Conservation (phyloP, 2,888 invertebrate species). For the Aphrophora alni region DNA sequence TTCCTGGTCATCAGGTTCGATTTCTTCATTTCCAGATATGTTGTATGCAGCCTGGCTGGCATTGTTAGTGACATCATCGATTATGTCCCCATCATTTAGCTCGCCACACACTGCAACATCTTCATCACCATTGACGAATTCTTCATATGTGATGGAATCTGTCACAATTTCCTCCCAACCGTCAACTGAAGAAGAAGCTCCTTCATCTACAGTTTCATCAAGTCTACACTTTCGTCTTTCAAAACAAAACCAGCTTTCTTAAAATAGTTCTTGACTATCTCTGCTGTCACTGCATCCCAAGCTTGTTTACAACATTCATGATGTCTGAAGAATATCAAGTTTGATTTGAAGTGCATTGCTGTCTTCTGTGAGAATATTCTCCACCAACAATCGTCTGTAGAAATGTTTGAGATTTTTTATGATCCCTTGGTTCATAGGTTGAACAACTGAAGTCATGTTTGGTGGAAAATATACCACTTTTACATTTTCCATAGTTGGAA, state of each 20-base stretch:
- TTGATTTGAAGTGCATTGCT: conserved; percentile 3
- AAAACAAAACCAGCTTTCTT: conserved; percentile 21
- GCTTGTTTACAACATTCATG: conserved; percentile 19
- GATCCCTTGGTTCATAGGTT: conserved; percentile 45
- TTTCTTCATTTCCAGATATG: background rate
- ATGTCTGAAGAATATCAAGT: conserved; percentile 12
- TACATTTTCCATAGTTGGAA: conserved; percentile 23
- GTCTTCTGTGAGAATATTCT: conserved; percentile 6
- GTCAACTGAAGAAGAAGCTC: conserved; percentile 11
- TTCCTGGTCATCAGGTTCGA: background rate
- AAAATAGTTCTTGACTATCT: background rate
- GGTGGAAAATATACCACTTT: conserved; percentile 33
- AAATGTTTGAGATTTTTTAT: conserved; percentile 42
- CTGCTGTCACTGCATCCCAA: background rate
- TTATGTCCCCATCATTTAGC: background rate
- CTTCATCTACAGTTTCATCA: conserved; percentile 9
- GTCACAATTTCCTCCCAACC: conserved; percentile 10
- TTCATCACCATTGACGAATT: conserved; percentile 36
- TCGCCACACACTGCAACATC: conserved; percentile 25
- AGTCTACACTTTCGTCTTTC: background rate
- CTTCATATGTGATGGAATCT: conserved; percentile 17
- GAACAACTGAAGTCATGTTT: conserved; percentile 13
- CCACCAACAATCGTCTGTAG: conserved; percentile 29
- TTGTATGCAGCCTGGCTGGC: background rate
- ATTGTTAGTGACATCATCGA: background rate